These are phyloP conservation scores for Danio choprae DNA, from an alignment of 2,797 vertebrate species.

Conservation along the genomic window DNA sequence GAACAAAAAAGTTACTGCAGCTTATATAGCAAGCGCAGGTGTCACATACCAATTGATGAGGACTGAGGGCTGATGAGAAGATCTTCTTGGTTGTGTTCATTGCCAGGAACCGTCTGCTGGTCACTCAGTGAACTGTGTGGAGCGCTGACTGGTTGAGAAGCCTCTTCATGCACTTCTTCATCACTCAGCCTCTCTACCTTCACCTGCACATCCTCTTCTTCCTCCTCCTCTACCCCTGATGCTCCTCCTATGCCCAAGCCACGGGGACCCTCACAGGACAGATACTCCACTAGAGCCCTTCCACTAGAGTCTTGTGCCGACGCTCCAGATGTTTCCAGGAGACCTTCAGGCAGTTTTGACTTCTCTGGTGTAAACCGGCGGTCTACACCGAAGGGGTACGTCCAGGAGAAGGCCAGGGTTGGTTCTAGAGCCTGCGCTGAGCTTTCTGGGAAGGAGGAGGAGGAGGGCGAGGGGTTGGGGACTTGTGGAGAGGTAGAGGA, in stretches of 20 bases:
- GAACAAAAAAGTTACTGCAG: no score
- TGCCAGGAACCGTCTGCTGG: conserved; percentile 88
- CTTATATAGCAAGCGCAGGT: background rate
- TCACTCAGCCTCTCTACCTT: conserved; percentile 97
- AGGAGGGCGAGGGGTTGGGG: conserved; percentile 90
- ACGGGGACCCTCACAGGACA: conserved; percentile 92
- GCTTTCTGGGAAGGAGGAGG: conserved; percentile 87
- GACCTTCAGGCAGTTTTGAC: conserved; percentile 90
- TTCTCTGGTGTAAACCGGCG: conserved; percentile 92
- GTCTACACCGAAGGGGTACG: conserved; percentile 96
- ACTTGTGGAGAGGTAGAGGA: conserved; percentile 89
- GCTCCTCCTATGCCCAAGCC: conserved; percentile 73
- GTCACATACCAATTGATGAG: conserved; percentile 83
- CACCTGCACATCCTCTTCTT: conserved; percentile 92
- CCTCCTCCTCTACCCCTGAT: conserved; percentile 55
- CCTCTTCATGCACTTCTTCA: conserved; percentile 96
- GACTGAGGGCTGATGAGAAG: conserved; percentile 89
- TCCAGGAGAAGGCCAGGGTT: conserved; percentile 96
- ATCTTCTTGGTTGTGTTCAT: conserved; percentile 86
- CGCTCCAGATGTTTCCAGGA: conserved; percentile 85
- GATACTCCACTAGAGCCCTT: conserved; percentile 88
- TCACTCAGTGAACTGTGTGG: conserved; percentile 97
- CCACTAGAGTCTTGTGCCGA: conserved; percentile 69
- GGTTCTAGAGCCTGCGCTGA: conserved; percentile 91
- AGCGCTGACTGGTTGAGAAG: conserved; percentile 91